Percentiles rank a stretch among this genome's conserved stretches.
Conservation (phyloP, 2,797 vertebrate genomes). For the Pseudomugil gertrudae region DNA sequence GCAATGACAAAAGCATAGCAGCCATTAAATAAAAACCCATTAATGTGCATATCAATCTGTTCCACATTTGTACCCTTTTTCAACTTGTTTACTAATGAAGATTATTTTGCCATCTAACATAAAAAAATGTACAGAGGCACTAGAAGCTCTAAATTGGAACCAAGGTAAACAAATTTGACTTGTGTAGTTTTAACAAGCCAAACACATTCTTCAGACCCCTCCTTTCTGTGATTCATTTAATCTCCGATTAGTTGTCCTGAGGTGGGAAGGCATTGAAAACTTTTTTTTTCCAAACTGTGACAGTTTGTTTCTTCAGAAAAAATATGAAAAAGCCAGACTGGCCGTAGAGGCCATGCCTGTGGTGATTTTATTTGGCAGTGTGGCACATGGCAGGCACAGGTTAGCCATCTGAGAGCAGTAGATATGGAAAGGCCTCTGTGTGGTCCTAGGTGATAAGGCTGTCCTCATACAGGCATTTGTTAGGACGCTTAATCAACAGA, state of each 20-base stretch:
- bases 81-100: slow-evolving; percentile 33
- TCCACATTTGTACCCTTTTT: slow-evolving; percentile 18
- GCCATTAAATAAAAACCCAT: slow-evolving; percentile 6
- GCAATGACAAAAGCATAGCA: slow-evolving; percentile 6
- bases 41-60: slow-evolving; percentile 13
- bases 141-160: slow-evolving; percentile 14
- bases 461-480: slow-evolving; percentile 69
- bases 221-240: slow-evolving; percentile 49
- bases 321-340: slow-evolving; percentile 50
- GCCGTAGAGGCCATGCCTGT: slow-evolving; percentile 58
- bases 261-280: slow-evolving; percentile 54
- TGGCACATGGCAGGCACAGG: slow-evolving; percentile 55
- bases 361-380: slow-evolving; percentile 72
- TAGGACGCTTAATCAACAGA: slow-evolving; percentile 67
- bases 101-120: slow-evolving; percentile 23
- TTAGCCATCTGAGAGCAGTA: slow-evolving; percentile 73
- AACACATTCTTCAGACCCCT: slow-evolving; percentile 35
- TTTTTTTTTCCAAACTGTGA: slow-evolving; percentile 32
- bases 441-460: slow-evolving; percentile 78
- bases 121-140: slow-evolving; percentile 11
- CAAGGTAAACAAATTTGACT: slow-evolving; percentile 37
- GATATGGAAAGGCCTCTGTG: slow-evolving; percentile 76
- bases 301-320: slow-evolving; percentile 65
- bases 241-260: slow-evolving; percentile 44
- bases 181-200: slow-evolving; percentile 45